Evolutionary conservation across 2,113 vertebrate species (phyloP).

Genomic region (Aleadryas rufinucha): DNA sequence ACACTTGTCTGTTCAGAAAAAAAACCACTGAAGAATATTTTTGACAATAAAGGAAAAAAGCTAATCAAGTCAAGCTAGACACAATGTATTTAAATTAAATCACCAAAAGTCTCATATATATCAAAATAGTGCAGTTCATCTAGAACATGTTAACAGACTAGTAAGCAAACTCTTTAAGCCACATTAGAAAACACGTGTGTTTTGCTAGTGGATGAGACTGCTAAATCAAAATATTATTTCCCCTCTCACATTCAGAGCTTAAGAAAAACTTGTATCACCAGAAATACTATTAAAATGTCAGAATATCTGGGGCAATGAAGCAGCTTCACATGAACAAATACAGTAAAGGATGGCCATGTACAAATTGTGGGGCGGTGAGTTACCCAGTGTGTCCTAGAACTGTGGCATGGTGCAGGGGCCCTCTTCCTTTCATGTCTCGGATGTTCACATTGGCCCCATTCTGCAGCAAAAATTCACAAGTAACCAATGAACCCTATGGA

Average conservation of each 20-base stretch:
- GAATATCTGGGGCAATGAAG: background rate
- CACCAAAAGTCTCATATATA: background rate
- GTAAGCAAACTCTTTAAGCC: background rate
- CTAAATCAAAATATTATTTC: background rate
- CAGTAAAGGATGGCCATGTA: background rate
- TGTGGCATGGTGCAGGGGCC: constrained; percentile 93
- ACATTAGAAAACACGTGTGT: background rate
- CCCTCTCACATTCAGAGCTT: background rate
- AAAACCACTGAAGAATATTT: background rate
- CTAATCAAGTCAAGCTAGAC: background rate
- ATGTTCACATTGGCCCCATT: constrained; percentile 96
- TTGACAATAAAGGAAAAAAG: background rate
- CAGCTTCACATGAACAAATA: background rate
- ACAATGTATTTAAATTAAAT: background rate
- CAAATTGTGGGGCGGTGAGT: background rate
- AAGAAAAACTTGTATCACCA: background rate
- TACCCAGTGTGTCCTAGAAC: constrained; percentile 95
- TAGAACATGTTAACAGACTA: background rate
- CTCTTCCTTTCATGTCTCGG: constrained; percentile 87
- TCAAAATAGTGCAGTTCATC: background rate
- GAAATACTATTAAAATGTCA: background rate
- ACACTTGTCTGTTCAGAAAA: constrained; percentile 85
- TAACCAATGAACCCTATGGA: constrained; percentile 88
- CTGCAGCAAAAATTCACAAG: constrained; percentile 96
- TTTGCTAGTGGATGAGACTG: background rate